Evolutionary conservation across 1,140 invertebrate genomes (phyloP), one percentile per base, ranked within the genome.

Genomic region (Gonioctena quinquepunctata): DNA sequence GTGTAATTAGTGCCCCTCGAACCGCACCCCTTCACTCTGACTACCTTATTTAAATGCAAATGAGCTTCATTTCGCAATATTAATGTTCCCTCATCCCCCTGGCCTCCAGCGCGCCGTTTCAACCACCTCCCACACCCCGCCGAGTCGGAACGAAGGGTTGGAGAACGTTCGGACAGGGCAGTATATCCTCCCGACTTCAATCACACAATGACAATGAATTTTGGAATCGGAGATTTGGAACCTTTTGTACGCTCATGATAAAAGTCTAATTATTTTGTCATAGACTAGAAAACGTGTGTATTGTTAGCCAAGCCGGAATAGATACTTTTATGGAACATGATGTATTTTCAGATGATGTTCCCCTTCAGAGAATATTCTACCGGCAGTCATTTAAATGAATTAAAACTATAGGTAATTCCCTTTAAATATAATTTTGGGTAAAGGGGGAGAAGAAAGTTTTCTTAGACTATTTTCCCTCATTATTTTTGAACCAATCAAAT

Each of bases 11-110:
- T 79, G 73, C 77, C 74, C 75, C 80, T 71, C 82, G 75, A 71
- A 70, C 80, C 72, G 73, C 71, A 73, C 80, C 79, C 83, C 82
- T 79, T 80, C 83, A 78, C 79, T 73, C 83, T 80, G 85, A 83
- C 84, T 86, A 89, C 90, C 90, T 92, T 92, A 92, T 92, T 92
- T 92, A 91, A 91, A 92, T 91, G 90, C 88, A 92, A 92, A 92
- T 92, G 90, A 92, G 90, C 89, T 91, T 91, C 90, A 91, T 92
- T 92, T 91, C 89, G 88, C 89, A 89, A 91, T 91, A 92, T 92
- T 92, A 92, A 92, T 92, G 90, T 90, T 89, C 88, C 86, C 86
- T 86, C 84, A 61, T 61, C 82, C 85, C 83, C 85, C 85, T 82
- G 84, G 80, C 50, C 63, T 18, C 64, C 62, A 52, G 60, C 60